These are phyloP conservation scores for Oryzias javanicus DNA, from an alignment of 2,113 vertebrate species.

Conservation along the genomic window DNA sequence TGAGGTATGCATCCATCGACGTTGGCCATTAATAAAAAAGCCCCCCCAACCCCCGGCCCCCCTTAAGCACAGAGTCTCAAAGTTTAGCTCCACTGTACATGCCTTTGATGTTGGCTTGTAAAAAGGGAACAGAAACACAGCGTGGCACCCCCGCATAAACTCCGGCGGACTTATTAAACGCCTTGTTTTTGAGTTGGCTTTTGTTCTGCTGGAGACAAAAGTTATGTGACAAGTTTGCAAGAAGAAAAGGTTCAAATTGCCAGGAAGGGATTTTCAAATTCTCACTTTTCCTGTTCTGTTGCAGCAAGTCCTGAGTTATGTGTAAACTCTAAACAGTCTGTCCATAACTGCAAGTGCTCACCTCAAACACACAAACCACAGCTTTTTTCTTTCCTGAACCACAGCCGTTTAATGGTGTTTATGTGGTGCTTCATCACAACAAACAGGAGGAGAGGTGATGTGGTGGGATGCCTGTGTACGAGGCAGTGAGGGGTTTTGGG, in stretches of 20 bases:
- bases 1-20: slow-evolving; percentile 69
- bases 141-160: slow-evolving; percentile 21
- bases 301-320: slow-evolving; percentile 16
- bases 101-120: slow-evolving; percentile 58
- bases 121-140: slow-evolving; percentile 43
- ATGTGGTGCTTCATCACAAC: slow-evolving; percentile 46
- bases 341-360: neutral
- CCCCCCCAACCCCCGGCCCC: slow-evolving; percentile 27
- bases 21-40: slow-evolving; percentile 59
- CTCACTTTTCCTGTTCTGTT: neutral
- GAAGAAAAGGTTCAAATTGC: neutral
- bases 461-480: neutral
- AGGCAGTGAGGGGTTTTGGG: slow-evolving; percentile 4
- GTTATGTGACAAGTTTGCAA: slow-evolving; percentile 1
- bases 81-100: slow-evolving; percentile 35
- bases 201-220: slow-evolving; percentile 7
- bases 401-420: slow-evolving; percentile 50
- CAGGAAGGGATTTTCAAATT: neutral
- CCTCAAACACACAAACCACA: slow-evolving; percentile 29
- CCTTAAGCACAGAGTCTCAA: slow-evolving; percentile 29
- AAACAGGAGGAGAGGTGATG: slow-evolving; percentile 17
- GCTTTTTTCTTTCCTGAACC: slow-evolving; percentile 36
- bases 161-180: slow-evolving; percentile 25
- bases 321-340: slow-evolving; percentile 24
- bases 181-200: slow-evolving; percentile 45